Evolutionary conservation across 2,888 invertebrate genomes (phyloP), one percentile per base, ranked within the genome.

Genomic region (Hermaeophaga mercurialis): DNA sequence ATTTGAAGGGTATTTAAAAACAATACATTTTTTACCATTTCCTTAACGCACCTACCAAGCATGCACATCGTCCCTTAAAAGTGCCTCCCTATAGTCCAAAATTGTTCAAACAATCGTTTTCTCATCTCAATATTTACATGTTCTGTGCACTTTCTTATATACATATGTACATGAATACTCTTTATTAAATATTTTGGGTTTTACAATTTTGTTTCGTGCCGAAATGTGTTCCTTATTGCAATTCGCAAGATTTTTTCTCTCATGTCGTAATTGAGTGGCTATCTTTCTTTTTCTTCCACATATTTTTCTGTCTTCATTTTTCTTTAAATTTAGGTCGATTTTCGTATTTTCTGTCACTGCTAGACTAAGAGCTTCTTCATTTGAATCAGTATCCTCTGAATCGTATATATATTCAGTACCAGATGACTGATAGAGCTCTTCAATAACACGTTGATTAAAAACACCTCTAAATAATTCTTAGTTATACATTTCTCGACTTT

Each of bases 1-100:
- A 43, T 54, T 43, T 47, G 41, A 41, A 43, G 47, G 3, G 47
- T 43, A 11, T 24, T 47, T 54, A 54, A 31, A 52, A 54, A 54
- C 17, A 17, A 31, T 1, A 8, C 22, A 19, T 46, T 54, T 46
- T 46, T 54, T 18, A 24, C 12, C 12, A 46, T 33, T 46, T 46
- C 46, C 2, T 8, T 31, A 39, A 39, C 39, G 17, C 54, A 28
- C 34, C 44, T 53, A 9, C 18, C 18, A 31, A 46, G 46, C 28
- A 53, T 22, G 38, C 45, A 53, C 44, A 36, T 2, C 38, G 36
- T 8, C 53, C 38, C 44, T 53, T 45, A 53, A 45, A 53, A 28
- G 45, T 38, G 38, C 28, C n/a, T n/a, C n/a, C n/a, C 45, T 44
- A 53, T 38, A 19, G 5, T 47, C 54, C 47, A 54, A 39, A 54